Evolutionary conservation across 2,113 vertebrate species (phyloP).

Genomic region (Peromyscus leucopus): DNA sequence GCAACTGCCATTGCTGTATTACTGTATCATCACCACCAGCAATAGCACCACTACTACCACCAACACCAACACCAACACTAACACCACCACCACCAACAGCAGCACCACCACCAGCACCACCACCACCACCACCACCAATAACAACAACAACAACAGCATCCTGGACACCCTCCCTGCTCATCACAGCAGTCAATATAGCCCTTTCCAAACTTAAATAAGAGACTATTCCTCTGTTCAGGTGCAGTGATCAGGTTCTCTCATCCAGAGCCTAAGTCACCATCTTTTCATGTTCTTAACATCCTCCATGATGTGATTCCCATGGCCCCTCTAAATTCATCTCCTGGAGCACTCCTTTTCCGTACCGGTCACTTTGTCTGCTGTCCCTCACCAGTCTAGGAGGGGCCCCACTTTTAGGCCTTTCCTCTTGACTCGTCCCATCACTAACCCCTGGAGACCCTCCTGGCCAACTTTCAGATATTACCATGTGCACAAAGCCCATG

Average conservation of each 20-base stretch:
- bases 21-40: rapidly evolving
- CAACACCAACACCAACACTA: neutral
- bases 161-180: neutral
- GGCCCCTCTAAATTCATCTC: neutral
- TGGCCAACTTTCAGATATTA: neutral
- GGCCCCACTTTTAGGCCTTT: neutral
- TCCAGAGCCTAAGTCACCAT: neutral
- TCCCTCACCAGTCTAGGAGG: neutral
- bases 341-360: neutral
- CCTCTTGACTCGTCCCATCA: neutral
- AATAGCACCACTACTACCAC: neutral
- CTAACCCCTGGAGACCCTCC: neutral
- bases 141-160: neutral
- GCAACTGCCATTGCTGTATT: neutral
- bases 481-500: neutral
- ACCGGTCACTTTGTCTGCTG: neutral
- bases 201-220: neutral
- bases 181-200: neutral
- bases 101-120: neutral
- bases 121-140: too few relatives aligned
- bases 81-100: neutral
- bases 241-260: neutral
- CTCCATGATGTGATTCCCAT: rapidly evolving
- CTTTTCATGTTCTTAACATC: too few relatives aligned
- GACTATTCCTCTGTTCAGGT: neutral